A percentile compares a stretch with the other conserved stretches of the same genome.
Conservation (phyloP, 2,797 vertebrate species). For the Argentina silus region DNA sequence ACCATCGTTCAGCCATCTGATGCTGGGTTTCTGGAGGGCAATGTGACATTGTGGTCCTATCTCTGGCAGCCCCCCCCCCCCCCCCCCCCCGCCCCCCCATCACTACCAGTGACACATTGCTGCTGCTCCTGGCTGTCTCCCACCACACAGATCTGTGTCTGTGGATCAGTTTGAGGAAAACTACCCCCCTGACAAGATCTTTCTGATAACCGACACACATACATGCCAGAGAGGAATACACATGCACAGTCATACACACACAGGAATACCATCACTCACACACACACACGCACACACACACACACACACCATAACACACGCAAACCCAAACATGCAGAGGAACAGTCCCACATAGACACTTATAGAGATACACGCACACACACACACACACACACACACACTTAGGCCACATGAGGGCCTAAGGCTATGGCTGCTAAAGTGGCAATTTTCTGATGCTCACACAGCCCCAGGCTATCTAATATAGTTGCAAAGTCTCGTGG, state of each 20-base stretch:
- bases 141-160: neutral
- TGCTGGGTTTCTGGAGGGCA: conserved; percentile 21
- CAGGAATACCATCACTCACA: conserved; percentile 1
- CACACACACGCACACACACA: conserved; percentile 12
- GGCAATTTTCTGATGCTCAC: conserved; percentile 21
- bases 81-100: neutral
- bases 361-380: neutral
- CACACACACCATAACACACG: neutral
- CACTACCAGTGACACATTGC: neutral
- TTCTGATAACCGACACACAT: neutral
- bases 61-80: neutral
- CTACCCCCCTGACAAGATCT: neutral
- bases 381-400: neutral
- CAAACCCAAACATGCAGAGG: neutral
- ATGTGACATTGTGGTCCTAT: conserved; percentile 22
- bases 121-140: neutral
- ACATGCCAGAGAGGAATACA: neutral
- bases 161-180: neutral
- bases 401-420: neutral
- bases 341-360: neutral
- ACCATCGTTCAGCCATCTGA: conserved; percentile 11
- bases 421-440: conserved; percentile 15
- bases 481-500: conserved; percentile 16
- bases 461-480: conserved; percentile 18
- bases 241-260: conserved; percentile 11